phyloP scores from a whole-genome alignment of 2,888 invertebrate genomes.

The Disparrhopalites patrizii region DNA sequence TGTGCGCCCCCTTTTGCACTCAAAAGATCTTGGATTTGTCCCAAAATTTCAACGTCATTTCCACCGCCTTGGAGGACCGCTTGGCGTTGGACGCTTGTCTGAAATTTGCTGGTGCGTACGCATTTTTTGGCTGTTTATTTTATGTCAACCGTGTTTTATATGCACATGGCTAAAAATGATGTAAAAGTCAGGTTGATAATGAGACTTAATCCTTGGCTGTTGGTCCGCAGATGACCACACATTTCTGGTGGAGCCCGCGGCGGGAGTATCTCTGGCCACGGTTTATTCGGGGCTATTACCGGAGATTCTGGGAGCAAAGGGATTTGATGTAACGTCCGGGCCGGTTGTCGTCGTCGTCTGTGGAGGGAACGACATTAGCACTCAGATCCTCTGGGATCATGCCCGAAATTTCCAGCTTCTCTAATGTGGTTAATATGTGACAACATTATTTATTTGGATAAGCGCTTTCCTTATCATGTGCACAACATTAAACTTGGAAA shows the following conservation, averaged over 20 bases:
- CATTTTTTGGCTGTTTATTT: too few relatives aligned
- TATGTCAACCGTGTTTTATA: too few relatives aligned
- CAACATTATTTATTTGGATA: too few relatives aligned
- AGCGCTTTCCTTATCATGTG: too few relatives aligned
- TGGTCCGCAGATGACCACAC: conserved; percentile 52
- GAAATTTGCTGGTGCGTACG: conserved; percentile 52
- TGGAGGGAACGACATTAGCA: conserved; percentile 58
- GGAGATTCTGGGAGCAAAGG: conserved; percentile 49
- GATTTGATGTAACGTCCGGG: conserved; percentile 38
- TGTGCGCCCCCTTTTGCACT: conserved; percentile 52
- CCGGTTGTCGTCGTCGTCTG: conserved; percentile 54
- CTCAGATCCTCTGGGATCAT: conserved; percentile 57
- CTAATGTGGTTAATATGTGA: too few relatives aligned
- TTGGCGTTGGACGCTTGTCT: conserved; percentile 52
- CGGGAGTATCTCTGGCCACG: conserved; percentile 54
- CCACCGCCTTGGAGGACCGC: conserved; percentile 52
- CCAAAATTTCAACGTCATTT: conserved; percentile 50
- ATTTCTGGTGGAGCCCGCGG: conserved; percentile 55
- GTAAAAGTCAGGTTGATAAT: too few relatives aligned
- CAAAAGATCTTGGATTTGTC: conserved; percentile 50
- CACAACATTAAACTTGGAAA: too few relatives aligned
- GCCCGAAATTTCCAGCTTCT: conserved; percentile 8
- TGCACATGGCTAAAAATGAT: too few relatives aligned
- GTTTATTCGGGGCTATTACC: conserved; percentile 51
- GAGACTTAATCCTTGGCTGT: too few relatives aligned